These are phyloP conservation scores for Dryomyza anilis DNA, from an alignment of 2,888 invertebrate species.

Conservation along the genomic window DNA sequence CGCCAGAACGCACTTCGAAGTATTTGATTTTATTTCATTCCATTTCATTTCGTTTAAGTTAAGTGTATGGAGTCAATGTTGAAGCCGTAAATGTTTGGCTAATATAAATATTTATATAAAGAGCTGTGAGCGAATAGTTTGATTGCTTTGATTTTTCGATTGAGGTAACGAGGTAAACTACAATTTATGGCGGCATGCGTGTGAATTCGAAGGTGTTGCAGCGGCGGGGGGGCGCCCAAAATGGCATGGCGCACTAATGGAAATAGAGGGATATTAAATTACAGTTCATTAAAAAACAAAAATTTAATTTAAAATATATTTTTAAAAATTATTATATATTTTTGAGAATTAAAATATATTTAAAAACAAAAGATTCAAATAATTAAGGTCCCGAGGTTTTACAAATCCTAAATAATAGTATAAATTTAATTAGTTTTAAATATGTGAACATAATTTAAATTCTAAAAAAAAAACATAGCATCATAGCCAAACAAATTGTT, in stretches of 20 bases:
- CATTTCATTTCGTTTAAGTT: too few species aligned
- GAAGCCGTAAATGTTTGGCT: slow-evolving; percentile 16
- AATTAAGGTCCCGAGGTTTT: too few species aligned
- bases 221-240: not conserved
- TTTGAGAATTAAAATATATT: too few species aligned
- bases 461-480: too few species aligned
- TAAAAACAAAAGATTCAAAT: too few species aligned
- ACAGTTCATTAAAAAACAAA: too few species aligned
- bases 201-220: not conserved
- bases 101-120: slow-evolving; percentile 35
- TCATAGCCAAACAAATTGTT: too few species aligned
- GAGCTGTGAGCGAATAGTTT: slow-evolving; percentile 27
- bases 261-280: not conserved
- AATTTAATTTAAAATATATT: too few species aligned
- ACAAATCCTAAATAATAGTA: too few species aligned
- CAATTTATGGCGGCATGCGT: not conserved
- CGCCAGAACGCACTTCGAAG: not conserved
- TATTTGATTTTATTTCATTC: slow-evolving; percentile 15
- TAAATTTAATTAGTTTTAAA: too few species aligned
- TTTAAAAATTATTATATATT: too few species aligned
- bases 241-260: not conserved
- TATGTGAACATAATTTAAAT: too few species aligned
- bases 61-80: slow-evolving; percentile 11
- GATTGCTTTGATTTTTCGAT: slow-evolving; percentile 30
- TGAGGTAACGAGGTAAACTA: slow-evolving; percentile 1